A percentile compares a stretch with the other conserved stretches of the same genome.
Conservation (phyloP, 2,888 invertebrate species). For the Drosophila barbarae region DNA sequence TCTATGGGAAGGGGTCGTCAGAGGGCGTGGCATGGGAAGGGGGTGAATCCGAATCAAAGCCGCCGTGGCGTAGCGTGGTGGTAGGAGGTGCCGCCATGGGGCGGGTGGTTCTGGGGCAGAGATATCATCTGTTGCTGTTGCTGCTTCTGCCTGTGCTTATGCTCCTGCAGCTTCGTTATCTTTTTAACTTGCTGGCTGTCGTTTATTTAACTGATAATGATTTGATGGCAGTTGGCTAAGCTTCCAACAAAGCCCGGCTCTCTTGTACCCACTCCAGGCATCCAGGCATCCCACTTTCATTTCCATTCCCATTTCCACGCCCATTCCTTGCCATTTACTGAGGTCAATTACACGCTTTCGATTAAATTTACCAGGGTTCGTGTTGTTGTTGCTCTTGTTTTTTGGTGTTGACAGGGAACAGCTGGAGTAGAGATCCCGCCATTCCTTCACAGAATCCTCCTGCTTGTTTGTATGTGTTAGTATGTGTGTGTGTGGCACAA, state of each 20-base stretch:
- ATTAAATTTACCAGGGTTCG: constrained; percentile 69
- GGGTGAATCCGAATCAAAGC: constrained; percentile 36
- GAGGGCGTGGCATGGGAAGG: constrained; percentile 11
- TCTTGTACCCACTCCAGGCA: background rate
- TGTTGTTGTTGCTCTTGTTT: constrained; percentile 28
- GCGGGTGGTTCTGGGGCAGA: constrained; percentile 15
- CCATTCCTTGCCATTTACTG: constrained; percentile 65
- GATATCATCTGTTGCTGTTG: constrained; percentile 69
- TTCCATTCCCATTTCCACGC: constrained; percentile 39
- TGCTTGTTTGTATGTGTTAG: background rate
- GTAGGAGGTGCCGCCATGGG: background rate
- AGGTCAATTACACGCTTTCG: constrained; percentile 73
- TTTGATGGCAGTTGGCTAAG: constrained; percentile 73
- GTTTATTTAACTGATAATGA: constrained; percentile 73
- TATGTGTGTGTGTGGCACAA: constrained; percentile 66
- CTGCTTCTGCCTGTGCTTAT: constrained; percentile 15
- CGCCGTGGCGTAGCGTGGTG: constrained; percentile 5
- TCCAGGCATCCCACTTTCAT: constrained; percentile 1
- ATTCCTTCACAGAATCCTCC: constrained; percentile 17
- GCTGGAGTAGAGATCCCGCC: constrained; percentile 50
- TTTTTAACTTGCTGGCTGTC: constrained; percentile 73
- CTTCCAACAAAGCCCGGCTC: constrained; percentile 65
- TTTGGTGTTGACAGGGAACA: constrained; percentile 68
- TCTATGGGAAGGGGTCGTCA: constrained; percentile 60
- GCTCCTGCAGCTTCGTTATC: constrained; percentile 66